phyloP scores from a whole-genome alignment of 2,113 vertebrate genomes.

The Suricata suricatta region DNA sequence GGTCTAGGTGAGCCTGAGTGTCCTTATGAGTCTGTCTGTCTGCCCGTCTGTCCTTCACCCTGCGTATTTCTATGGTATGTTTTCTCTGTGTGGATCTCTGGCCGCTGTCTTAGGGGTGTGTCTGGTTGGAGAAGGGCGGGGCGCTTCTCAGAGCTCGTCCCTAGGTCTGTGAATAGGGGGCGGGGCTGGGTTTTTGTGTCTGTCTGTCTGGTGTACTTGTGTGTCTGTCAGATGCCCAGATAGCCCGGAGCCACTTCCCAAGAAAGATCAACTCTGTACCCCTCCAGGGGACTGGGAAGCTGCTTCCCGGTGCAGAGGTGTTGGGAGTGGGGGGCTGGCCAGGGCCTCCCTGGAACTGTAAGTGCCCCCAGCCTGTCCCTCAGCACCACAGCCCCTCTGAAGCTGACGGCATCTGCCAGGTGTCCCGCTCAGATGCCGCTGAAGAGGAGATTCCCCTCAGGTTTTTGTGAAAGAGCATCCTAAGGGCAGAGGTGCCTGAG shows the following conservation, averaged over 20 bases:
- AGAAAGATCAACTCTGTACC: background rate
- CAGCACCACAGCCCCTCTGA: fast-evolving
- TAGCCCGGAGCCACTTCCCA: background rate
- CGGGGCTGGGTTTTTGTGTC: background rate
- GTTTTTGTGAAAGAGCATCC: background rate
- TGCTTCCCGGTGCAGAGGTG: fast-evolving
- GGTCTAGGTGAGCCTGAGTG: background rate
- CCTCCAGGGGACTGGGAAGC: background rate
- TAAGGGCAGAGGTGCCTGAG: fast-evolving
- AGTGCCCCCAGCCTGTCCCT: fast-evolving
- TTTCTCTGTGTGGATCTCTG: background rate
- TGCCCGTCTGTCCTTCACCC: background rate
- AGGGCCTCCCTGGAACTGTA: fast-evolving
- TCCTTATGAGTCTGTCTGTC: too few relatives aligned
- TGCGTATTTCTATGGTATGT: background rate
- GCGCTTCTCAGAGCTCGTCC: background rate
- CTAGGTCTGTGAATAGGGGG: background rate
- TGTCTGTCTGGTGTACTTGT: background rate
- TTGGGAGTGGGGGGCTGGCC: too few relatives aligned
- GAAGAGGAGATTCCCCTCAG: too few relatives aligned
- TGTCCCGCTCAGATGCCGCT: background rate
- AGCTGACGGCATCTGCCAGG: fast-evolving
- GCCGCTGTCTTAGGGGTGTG: background rate
- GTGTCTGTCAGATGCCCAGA: background rate
- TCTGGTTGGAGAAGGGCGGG: background rate